Conservation (phyloP, 2,113 vertebrate genomes). For the Emydura subglobosa region DNA sequence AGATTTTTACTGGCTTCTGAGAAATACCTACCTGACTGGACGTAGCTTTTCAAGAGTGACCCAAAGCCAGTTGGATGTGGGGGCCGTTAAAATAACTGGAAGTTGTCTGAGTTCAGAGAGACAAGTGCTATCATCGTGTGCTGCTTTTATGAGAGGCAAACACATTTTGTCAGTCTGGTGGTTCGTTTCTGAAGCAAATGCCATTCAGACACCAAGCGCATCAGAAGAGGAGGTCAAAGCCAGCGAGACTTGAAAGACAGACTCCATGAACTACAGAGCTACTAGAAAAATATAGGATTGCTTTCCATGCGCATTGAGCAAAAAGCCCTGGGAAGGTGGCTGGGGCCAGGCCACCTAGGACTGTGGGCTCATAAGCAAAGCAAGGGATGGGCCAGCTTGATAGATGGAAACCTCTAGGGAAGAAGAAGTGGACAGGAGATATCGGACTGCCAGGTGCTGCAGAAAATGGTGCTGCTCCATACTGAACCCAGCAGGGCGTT, state of each 20-base stretch:
- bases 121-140: not conserved
- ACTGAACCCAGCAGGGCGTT: too few relatives aligned
- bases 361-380: not conserved
- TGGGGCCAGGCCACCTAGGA: not conserved
- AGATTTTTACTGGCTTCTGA: not conserved
- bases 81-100: not conserved
- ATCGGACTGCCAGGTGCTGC: not conserved
- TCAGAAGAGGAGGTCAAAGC: not conserved
- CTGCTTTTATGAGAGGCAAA: not conserved
- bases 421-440: not conserved
- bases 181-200: not conserved
- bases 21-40: not conserved
- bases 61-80: not conserved
- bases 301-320: not conserved
- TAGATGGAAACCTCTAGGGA: not conserved
- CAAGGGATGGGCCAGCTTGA: not conserved
- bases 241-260: not conserved
- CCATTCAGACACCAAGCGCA: not conserved
- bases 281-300: not conserved
- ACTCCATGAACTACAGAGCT: not conserved
- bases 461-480: too few relatives aligned
- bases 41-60: not conserved
- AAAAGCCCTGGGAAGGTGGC: not conserved
- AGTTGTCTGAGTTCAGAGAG: not conserved
- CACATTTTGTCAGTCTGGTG: not conserved